phyloP scores from a whole-genome alignment of 2,888 invertebrate species.

The Spilarctia lutea region DNA sequence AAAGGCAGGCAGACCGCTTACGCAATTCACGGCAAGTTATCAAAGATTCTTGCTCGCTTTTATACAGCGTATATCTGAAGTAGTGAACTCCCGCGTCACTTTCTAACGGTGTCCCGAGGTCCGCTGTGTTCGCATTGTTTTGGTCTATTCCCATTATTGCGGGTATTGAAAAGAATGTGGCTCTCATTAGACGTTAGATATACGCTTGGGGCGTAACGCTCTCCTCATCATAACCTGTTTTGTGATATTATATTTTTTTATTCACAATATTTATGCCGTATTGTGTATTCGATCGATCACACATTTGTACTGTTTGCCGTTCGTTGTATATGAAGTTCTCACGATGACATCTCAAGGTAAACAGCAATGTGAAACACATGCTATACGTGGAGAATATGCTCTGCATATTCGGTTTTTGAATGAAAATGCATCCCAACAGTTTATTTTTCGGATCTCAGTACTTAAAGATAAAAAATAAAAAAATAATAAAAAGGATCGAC shows the following conservation, averaged over 20 bases:
- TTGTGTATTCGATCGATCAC: constrained; percentile 30
- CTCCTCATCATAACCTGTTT: constrained; percentile 33
- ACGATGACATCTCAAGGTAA: constrained; percentile 46
- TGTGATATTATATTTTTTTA: constrained; percentile 42
- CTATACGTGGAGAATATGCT: constrained; percentile 27
- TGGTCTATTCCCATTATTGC: constrained; percentile 57
- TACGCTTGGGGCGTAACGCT: constrained; percentile 40
- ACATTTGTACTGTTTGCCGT: constrained; percentile 22
- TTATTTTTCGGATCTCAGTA: constrained; percentile 40
- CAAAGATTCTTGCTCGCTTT: constrained; percentile 78
- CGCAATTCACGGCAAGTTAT: constrained; percentile 74
- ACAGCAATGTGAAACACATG: constrained; percentile 38
- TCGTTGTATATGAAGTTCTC: constrained; percentile 35
- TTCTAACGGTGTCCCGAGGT: constrained; percentile 70
- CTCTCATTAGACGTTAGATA: constrained; percentile 45
- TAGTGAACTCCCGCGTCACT: constrained; percentile 59
- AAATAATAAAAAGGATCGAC: background rate
- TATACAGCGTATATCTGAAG: constrained; percentile 66
- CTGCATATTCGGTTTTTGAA: background rate
- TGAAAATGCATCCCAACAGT: constrained; percentile 33
- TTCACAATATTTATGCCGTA: constrained; percentile 33
- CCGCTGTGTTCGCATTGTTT: constrained; percentile 75
- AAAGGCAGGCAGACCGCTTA: constrained; percentile 76
- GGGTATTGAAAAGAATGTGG: constrained; percentile 43
- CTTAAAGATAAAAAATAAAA: constrained; percentile 44